A percentile compares a stretch with the other conserved stretches of the same genome.
Conservation (phyloP, 2,888 invertebrate species). For the Hedychridium roseum region DNA sequence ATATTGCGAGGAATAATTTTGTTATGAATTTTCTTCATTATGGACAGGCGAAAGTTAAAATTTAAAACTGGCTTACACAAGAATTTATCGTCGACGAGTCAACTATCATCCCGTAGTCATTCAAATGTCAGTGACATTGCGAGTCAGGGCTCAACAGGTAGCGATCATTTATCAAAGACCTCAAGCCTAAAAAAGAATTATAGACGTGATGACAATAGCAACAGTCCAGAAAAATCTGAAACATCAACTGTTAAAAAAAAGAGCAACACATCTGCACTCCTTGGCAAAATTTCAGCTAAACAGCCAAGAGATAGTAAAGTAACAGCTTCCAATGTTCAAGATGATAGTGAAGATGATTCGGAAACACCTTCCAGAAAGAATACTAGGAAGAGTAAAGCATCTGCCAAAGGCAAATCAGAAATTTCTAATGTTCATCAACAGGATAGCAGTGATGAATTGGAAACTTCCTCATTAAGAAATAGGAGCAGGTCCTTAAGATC, state of each 20-base stretch:
- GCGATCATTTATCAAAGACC: constrained; percentile 4
- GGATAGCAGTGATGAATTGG: too few relatives aligned
- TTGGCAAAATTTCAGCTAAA: neutral
- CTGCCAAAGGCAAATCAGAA: too few relatives aligned
- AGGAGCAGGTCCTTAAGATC: too few relatives aligned
- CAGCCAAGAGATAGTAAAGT: neutral
- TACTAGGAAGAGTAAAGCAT: neutral
- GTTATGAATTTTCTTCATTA: too few relatives aligned
- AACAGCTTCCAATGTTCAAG: too few relatives aligned
- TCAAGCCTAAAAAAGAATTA: constrained; percentile 5
- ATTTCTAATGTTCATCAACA: too few relatives aligned
- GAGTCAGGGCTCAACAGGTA: constrained; percentile 13
- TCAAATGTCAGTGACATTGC: too few relatives aligned
- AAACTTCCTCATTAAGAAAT: too few relatives aligned
- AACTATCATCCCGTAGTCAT: too few relatives aligned
- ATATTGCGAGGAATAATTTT: too few relatives aligned
- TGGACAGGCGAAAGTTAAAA: constrained; percentile 39
- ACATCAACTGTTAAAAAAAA: neutral
- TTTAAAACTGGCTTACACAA: constrained; percentile 23
- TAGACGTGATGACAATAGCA: neutral
- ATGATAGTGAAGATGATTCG: neutral
- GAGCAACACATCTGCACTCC: neutral
- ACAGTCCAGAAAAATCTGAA: neutral
- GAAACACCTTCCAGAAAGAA: neutral
- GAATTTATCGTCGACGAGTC: too few relatives aligned